Base-by-base conservation (phyloP, 2,888 invertebrate species). In the Enchytraeus crypticus region DNA sequence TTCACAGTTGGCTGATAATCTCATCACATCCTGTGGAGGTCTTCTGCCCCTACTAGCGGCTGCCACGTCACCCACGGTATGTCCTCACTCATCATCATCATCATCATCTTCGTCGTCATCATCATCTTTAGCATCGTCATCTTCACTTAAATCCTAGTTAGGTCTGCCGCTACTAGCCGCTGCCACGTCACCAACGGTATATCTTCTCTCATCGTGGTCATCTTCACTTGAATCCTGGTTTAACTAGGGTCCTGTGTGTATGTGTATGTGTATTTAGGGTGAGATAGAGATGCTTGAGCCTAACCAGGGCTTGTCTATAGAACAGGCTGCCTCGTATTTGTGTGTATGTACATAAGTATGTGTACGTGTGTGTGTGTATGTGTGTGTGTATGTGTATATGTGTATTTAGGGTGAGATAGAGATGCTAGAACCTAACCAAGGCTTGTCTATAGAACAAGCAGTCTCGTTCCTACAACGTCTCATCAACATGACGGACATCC, bases 11-110 rank as follows among this genome's bases (percentile, higher is more conserved):
- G 92, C 96, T 0, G 98, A 99, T 81, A 98, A 96, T 82, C 85
- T 99, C 69, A 96, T 98, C 74, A 98, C 98, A 72, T 97, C 98
- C 29, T 95, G 95, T 76, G 97, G 97, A 14, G 97, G 98, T 21
- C 83, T 99, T 53, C 82, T 99, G 72, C 98, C 98, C 0, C 82
- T 99, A 43, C 82, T 99, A 61, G 98, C 98, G 5, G 95, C 95
- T 51, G 98, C 98, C 29, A 98, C 98, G 0, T 96, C 96, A 38
- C 96, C 97, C 47, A 96, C 92, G 83, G 96, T 97, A 8, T 5
- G 47, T 14, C 14, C n/a, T 23, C n/a, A 49, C 27, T 49, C n/a
- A n/a, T 43, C 43, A 43, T n/a, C 11, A 11, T 11, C n/a, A n/a
- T n/a, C n/a, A n/a, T n/a, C n/a, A n/a, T n/a, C n/a, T n/a, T n/a